phyloP scores from a whole-genome alignment of 1,140 invertebrate species.

The Odontomachus brunneus region DNA sequence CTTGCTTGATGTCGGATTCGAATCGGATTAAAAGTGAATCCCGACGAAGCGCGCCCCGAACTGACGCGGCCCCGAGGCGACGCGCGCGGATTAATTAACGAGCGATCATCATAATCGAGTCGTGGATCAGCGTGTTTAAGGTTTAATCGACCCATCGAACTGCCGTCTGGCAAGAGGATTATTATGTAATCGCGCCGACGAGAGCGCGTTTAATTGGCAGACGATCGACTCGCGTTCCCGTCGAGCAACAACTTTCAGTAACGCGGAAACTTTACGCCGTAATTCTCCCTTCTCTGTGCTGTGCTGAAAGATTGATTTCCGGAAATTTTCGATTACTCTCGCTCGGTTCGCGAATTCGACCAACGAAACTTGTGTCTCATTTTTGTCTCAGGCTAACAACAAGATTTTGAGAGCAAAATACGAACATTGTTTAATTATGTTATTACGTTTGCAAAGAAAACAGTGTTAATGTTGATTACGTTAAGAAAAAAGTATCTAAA shows the following conservation, averaged over 20 bases:
- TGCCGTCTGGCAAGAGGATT: conserved; percentile 49
- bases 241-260: conserved; percentile 46
- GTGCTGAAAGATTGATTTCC: conserved; percentile 20
- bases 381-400: not conserved
- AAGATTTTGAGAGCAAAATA: not conserved
- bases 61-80: not conserved
- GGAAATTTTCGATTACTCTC: conserved; percentile 32
- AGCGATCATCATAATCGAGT: conserved; percentile 56
- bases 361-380: not conserved
- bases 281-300: conserved; percentile 16
- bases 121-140: conserved; percentile 57
- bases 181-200: conserved; percentile 56
- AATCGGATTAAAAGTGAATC: conserved; percentile 58
- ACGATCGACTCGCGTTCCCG: conserved; percentile 51
- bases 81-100: conserved; percentile 51
- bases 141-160: conserved; percentile 60
- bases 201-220: conserved; percentile 63
- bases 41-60: conserved; percentile 1
- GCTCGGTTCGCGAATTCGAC: conserved; percentile 29
- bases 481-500: too few species aligned
- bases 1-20: conserved; percentile 25
- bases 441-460: too few species aligned
- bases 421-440: too few species aligned
- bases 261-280: conserved; percentile 38
- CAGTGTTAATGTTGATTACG: too few species aligned